Conservation (phyloP, 2,888 invertebrate genomes). For the Ctenicera cuprea region DNA sequence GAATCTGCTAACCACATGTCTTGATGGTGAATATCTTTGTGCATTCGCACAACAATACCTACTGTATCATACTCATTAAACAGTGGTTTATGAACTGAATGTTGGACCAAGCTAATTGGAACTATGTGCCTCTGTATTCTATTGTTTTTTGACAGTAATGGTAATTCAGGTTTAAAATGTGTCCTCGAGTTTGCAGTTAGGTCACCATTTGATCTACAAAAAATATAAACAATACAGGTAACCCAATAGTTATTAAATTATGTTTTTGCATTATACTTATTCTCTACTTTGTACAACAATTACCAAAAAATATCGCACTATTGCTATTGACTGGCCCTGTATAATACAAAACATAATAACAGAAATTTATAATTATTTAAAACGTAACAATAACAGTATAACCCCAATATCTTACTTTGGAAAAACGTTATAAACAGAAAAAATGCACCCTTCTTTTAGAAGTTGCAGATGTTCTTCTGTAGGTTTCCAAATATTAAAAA, state of each 20-base stretch:
- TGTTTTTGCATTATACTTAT: too few species aligned
- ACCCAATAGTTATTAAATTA: not conserved
- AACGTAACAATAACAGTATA: too few species aligned
- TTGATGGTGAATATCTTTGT: constrained; percentile 74
- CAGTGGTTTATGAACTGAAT: constrained; percentile 68
- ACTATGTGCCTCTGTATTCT: constrained; percentile 63
- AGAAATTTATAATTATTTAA: too few species aligned
- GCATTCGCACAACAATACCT: constrained; percentile 79
- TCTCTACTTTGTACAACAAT: too few species aligned
- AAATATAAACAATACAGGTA: constrained; percentile 20
- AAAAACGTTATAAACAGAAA: constrained; percentile 78
- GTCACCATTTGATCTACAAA: constrained; percentile 63
- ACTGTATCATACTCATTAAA: constrained; percentile 85
- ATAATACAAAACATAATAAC: too few species aligned
- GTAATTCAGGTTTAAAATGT: constrained; percentile 58
- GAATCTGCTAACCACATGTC: constrained; percentile 78
- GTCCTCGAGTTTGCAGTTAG: constrained; percentile 62
- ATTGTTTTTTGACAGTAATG: constrained; percentile 34
- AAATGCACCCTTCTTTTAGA: constrained; percentile 78
- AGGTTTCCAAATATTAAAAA: constrained; percentile 84
- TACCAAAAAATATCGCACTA: too few species aligned
- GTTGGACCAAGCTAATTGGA: constrained; percentile 72
- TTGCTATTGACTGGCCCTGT: too few species aligned
- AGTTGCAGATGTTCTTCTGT: constrained; percentile 76
- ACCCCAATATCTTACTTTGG: constrained; percentile 64